A percentile compares a stretch with the other conserved stretches of the same genome.
Conservation (phyloP, 2,113 vertebrate species). For the Bos taurus region ARS-UCD2.0 NC_037342.1:66259501-66260000, state of each 20-base stretch:
- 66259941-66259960: background rate
- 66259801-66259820: background rate
- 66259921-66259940: background rate
- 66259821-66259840: background rate
- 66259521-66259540: background rate
- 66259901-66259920: background rate
- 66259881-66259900: background rate
- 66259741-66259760: background rate
- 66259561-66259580: background rate
- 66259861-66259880: background rate
- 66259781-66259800: background rate
- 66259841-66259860: background rate
- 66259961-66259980: background rate
- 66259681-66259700: background rate
- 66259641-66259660: background rate
- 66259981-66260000: background rate
- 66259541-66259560: background rate
- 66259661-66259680: background rate
- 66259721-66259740: background rate
- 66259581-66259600: background rate
- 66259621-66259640: background rate
- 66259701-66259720: background rate
- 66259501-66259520: background rate
- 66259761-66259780: background rate
- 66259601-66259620: background rate